Evolutionary conservation across 2,797 vertebrate genomes (phyloP).

Genomic region (Bovichtus diacanthus): DNA sequence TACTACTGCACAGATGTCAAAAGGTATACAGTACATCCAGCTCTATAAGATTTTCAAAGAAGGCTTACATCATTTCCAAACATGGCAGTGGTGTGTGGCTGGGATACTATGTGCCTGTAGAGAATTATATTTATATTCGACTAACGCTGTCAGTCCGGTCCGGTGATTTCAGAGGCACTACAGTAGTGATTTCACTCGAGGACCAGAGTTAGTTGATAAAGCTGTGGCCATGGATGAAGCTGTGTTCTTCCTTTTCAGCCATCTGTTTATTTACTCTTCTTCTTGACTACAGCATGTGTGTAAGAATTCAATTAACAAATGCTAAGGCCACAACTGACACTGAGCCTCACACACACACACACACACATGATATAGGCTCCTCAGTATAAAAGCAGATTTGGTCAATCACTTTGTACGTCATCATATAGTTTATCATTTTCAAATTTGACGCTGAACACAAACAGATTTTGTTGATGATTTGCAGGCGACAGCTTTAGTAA

Average conservation of each 20-base stretch:
- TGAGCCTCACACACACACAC: background rate
- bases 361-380: background rate
- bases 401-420: background rate
- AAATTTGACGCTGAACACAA: background rate
- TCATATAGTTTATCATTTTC: background rate
- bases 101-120: background rate
- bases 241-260: background rate
- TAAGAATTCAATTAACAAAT: constrained; percentile 45
- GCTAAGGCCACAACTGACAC: background rate
- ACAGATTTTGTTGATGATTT: background rate
- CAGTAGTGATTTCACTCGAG: background rate
- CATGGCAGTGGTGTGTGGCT: background rate
- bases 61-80: background rate
- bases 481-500: background rate
- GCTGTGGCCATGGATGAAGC: constrained; percentile 1
- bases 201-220: background rate
- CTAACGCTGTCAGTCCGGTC: background rate
- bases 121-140: background rate
- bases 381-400: background rate
- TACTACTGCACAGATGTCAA: background rate
- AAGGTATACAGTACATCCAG: background rate
- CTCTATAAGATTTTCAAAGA: constrained; percentile 9
- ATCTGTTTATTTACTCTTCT: constrained; percentile 47
- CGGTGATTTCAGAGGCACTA: background rate
- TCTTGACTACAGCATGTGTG: constrained; percentile 13